These are phyloP conservation scores for Anguilla rostrata DNA, from an alignment of 2,113 vertebrate species.

Conservation along the genomic window DNA sequence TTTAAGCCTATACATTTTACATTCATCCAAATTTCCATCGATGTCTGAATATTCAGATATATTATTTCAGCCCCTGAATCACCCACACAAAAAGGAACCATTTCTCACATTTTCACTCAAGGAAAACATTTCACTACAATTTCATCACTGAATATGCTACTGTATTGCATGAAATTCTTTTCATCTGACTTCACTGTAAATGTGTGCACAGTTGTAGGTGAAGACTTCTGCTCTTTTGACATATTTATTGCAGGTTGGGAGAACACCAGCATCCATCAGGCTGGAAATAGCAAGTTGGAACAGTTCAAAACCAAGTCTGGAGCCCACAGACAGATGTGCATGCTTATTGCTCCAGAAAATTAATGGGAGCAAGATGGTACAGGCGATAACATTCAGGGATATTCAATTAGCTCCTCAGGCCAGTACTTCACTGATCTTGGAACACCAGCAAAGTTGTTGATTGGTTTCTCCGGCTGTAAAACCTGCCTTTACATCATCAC, in stretches of 20 bases:
- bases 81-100: not conserved
- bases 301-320: slow-evolving; percentile 40
- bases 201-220: not conserved
- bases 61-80: not conserved
- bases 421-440: slow-evolving; percentile 48
- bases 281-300: slow-evolving; percentile 47
- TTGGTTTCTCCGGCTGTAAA: slow-evolving; percentile 35
- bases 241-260: not conserved
- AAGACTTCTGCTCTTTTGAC: not conserved
- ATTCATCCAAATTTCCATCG: not conserved
- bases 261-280: slow-evolving; percentile 22
- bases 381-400: slow-evolving; percentile 31
- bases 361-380: slow-evolving; percentile 40
- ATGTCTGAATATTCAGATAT: not conserved
- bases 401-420: slow-evolving; percentile 35
- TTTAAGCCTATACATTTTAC: not conserved
- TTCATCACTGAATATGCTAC: not conserved
- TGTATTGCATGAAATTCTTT: not conserved
- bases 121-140: not conserved
- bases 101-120: not conserved
- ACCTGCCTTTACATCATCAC: slow-evolving; percentile 39
- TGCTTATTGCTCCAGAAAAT: slow-evolving; percentile 47
- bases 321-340: slow-evolving; percentile 63
- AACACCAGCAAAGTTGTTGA: slow-evolving; percentile 34
- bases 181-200: not conserved